phyloP scores from a whole-genome alignment of 2,113 vertebrate genomes.

The Macquaria ambigua region DNA sequence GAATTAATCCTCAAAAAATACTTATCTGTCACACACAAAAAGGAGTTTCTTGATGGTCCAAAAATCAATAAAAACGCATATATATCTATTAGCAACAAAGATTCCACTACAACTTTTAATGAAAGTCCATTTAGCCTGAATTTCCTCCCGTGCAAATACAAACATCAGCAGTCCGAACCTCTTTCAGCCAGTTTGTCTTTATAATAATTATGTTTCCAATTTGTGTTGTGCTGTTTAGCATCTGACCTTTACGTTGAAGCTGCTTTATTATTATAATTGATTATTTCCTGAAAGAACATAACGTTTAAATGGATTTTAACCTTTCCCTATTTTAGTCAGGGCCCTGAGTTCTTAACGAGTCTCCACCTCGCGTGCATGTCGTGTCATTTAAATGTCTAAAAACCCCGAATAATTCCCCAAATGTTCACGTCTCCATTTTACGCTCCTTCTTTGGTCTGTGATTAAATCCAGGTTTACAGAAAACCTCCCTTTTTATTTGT shows the following conservation, averaged over 20 bases:
- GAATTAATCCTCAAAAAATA: background rate
- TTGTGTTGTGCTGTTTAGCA: background rate
- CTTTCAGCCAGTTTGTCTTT: background rate
- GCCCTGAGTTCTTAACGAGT: background rate
- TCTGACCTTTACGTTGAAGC: background rate
- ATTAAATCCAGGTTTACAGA: background rate
- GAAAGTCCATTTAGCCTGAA: background rate
- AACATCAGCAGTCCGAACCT: background rate
- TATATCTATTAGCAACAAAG: background rate
- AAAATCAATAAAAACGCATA: background rate
- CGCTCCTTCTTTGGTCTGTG: background rate
- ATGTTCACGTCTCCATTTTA: background rate
- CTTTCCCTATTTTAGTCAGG: too few species aligned
- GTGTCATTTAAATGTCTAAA: constrained; percentile 7
- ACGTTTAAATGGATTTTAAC: background rate
- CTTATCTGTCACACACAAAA: background rate
- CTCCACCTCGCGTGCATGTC: background rate
- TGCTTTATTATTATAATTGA: background rate
- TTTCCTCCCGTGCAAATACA: background rate
- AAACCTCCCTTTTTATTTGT: background rate
- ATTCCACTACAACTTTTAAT: background rate
- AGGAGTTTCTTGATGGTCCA: background rate
- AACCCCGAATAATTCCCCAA: background rate
- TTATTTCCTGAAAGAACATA: constrained; percentile 17
- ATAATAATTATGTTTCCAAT: constrained; percentile 2